Conservation (phyloP, 2,113 vertebrate species). For the Zapornia atra region DNA sequence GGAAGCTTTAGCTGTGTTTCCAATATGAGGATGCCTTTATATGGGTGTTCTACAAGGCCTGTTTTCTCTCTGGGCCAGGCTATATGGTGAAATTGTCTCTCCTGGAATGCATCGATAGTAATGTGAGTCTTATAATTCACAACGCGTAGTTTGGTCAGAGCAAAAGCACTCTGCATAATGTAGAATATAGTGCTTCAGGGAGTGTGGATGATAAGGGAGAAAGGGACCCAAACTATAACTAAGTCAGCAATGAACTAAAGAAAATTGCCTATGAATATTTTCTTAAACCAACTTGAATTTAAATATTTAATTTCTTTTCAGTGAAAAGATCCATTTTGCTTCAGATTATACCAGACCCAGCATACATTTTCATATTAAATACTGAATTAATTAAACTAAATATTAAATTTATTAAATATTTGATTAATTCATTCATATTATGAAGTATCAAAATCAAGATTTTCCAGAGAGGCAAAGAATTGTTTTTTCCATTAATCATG, state of each 20-base stretch:
- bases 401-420: background rate
- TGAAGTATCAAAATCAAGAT: background rate
- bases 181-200: background rate
- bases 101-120: background rate
- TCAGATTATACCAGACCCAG: background rate
- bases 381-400: background rate
- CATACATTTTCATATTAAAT: background rate
- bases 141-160: background rate
- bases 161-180: background rate
- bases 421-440: background rate
- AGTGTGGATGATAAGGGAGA: background rate
- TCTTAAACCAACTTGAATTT: background rate
- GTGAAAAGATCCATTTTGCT: background rate
- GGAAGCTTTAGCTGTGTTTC: background rate
- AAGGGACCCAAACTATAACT: background rate
- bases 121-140: background rate
- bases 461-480: background rate
- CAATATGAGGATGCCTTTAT: accelerated
- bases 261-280: conserved; percentile 21
- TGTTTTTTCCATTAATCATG: background rate
- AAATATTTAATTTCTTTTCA: background rate
- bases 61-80: background rate
- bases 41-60: background rate
- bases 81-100: background rate
- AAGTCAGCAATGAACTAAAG: background rate